A percentile compares a stretch with the other conserved stretches of the same genome.
Evolutionary conservation across 2,888 invertebrate genomes (phyloP).

Genomic region (Oasisia sp.): DNA sequence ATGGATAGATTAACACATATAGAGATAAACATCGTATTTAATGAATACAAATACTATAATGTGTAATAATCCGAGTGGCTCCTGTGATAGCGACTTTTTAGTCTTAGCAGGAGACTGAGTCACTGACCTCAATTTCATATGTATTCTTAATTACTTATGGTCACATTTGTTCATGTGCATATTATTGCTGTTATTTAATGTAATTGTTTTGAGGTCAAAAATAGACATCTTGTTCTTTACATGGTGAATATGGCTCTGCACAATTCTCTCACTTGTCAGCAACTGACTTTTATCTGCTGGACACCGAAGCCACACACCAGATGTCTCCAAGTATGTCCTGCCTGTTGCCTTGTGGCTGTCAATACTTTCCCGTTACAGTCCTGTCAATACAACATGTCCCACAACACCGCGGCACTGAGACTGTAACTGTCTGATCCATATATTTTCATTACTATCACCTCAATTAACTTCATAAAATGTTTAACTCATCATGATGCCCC

Average conservation of each 20-base stretch:
- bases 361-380: neutral
- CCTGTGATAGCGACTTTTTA: too few relatives aligned
- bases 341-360: neutral
- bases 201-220: too few relatives aligned
- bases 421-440: neutral
- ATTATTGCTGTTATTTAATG: too few relatives aligned
- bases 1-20: too few relatives aligned
- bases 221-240: neutral
- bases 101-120: too few relatives aligned
- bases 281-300: neutral
- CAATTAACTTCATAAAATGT: neutral
- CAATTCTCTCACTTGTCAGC: neutral
- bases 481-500: neutral
- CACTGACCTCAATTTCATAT: too few relatives aligned
- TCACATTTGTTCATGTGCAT: too few relatives aligned
- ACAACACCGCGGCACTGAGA: neutral
- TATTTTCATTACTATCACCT: neutral
- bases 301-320: neutral
- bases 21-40: too few relatives aligned
- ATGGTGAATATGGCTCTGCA: neutral
- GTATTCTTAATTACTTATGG: too few relatives aligned
- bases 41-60: too few relatives aligned
- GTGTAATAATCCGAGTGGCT: too few relatives aligned
- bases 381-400: neutral
- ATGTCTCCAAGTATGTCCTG: neutral